Base-by-base conservation (phyloP, 2,888 invertebrate genomes). In the Elgonia sp. region DNA sequence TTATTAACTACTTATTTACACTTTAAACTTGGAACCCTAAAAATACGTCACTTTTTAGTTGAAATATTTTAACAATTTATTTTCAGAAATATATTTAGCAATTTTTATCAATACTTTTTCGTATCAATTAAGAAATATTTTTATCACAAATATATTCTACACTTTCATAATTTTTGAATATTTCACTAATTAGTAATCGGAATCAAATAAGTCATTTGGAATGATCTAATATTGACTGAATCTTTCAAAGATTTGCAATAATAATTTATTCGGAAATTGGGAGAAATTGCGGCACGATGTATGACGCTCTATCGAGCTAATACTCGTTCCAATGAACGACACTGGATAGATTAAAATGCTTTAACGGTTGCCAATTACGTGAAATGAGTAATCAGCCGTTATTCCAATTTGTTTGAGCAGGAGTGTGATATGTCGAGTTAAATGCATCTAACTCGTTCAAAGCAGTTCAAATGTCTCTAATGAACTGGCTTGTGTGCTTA, bases 401-500 rank as follows among this genome's bases (percentile, higher is more conserved):
- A 79, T 72, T 72, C 65, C 65, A 29, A 21, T 50, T 79, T 72
- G 53, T 63, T 60, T 40, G 73, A 73, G 29, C 40, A 46, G 10
- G 14, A 42, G 62, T 79, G 50, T 85, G 60, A 80, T 60, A 60
- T 50, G 57, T 67, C 50, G 42, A 79, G 20, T 69, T 60, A 70
- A 77, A 84, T 84, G 53, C 50, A 67, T 67, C 65, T 40, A 75
- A 73, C 63, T 83, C 67, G 57, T 65, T 73, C 62, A 42, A 73
- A 55, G 67, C 46, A 29, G 29, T 29, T 29, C 29, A 29, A 29
- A 29, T 29, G 29, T 94, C 94, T 94, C 94, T 94, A 94, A 94
- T 94, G 94, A 94, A 94, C 94, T 93, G 92, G 92, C 93, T 94
- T 94, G 94, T 94, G 94, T 94, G 93, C 94, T 94, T 94, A 94